Evolutionary conservation across 2,113 vertebrate genomes (phyloP).

Genomic region (Mesoclemmys tuberculata): DNA sequence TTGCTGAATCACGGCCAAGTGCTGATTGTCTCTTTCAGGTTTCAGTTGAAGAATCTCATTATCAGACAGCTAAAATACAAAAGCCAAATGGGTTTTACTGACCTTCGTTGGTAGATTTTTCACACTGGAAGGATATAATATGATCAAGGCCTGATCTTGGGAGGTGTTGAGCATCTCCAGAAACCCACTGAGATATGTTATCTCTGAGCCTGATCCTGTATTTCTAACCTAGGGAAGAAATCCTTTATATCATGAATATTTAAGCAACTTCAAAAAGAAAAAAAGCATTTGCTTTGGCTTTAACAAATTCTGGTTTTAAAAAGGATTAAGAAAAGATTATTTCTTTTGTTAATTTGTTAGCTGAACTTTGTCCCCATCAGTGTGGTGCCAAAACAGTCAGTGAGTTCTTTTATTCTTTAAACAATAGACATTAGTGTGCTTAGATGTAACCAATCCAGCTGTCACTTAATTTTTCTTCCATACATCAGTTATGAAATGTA

Average conservation of each 20-base stretch:
- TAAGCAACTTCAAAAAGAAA: constrained; percentile 1
- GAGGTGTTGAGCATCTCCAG: background rate
- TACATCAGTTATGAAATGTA: background rate
- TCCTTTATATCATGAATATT: background rate
- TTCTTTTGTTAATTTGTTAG: constrained; percentile 16
- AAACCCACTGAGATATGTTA: background rate
- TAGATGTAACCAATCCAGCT: background rate
- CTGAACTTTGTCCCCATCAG: background rate
- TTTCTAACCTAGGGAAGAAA: background rate
- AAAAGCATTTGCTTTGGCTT: background rate
- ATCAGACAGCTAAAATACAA: background rate
- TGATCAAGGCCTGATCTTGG: background rate
- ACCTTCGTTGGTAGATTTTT: background rate
- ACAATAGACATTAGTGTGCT: background rate
- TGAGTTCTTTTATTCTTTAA: background rate
- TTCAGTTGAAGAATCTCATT: accelerated
- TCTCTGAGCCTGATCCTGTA: background rate
- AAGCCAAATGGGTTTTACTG: background rate
- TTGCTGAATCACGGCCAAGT: background rate
- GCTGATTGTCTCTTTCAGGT: background rate
- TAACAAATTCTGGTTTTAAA: constrained; percentile 1
- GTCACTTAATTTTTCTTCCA: background rate
- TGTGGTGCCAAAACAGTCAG: background rate
- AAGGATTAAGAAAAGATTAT: background rate
- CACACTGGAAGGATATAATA: background rate